phyloP scores from a whole-genome alignment of 2,888 invertebrate species.

The Trachelus iudaicus region DNA sequence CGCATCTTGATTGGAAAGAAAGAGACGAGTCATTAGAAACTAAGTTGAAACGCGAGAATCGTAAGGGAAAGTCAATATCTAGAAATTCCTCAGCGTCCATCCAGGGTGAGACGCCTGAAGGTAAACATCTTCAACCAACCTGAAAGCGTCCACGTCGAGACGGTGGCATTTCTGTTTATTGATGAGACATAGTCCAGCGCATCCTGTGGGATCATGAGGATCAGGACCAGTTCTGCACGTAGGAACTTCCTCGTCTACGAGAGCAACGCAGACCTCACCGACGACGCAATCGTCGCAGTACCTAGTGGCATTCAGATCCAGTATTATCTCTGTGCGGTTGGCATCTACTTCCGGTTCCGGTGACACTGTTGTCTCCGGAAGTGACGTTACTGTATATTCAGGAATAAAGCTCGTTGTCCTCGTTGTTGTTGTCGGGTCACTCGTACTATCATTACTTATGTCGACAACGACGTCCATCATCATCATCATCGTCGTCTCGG shows the following conservation, averaged over 20 bases:
- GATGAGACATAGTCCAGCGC: slow-evolving; percentile 63
- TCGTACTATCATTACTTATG: slow-evolving; percentile 5
- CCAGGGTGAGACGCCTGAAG: not conserved
- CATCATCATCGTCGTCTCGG: slow-evolving; percentile 13
- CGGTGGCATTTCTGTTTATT: slow-evolving; percentile 64
- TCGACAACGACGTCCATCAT: slow-evolving; percentile 19
- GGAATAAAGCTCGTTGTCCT: slow-evolving; percentile 19
- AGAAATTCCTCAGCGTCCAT: not conserved
- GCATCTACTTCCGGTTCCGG: slow-evolving; percentile 12
- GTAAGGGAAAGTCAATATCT: not conserved
- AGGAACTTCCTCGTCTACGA: slow-evolving; percentile 71
- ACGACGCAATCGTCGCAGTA: slow-evolving; percentile 57
- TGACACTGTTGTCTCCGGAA: slow-evolving; percentile 15
- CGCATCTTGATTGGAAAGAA: slow-evolving; percentile 59
- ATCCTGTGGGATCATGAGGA: slow-evolving; percentile 72
- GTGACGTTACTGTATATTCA: slow-evolving; percentile 20
- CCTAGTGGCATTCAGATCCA: slow-evolving; percentile 41
- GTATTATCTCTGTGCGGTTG: slow-evolving; percentile 5
- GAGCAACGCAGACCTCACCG: slow-evolving; percentile 73
- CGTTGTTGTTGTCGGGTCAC: not conserved
- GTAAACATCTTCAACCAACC: slow-evolving; percentile 36
- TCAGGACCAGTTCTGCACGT: slow-evolving; percentile 70
- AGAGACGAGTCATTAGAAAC: not conserved
- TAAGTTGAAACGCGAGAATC: not conserved
- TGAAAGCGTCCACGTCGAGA: slow-evolving; percentile 62